Conservation (phyloP, 2,113 vertebrate species). For the Eubucco bourcierii region DNA sequence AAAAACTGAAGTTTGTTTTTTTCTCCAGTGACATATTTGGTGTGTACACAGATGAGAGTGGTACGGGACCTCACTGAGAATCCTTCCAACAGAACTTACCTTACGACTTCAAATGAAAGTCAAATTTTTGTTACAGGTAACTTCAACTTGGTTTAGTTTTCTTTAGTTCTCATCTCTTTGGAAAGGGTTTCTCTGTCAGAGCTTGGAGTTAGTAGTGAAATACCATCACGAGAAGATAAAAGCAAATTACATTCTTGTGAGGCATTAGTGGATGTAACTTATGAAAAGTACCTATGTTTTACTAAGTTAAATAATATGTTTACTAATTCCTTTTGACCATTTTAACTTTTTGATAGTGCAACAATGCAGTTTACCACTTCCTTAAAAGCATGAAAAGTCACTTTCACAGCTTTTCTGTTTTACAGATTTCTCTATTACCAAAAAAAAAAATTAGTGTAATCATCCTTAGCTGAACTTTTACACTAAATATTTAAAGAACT, state of each 20-base stretch:
- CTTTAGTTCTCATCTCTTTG: neutral
- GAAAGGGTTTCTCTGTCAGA: neutral
- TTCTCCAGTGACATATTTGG: slow-evolving; percentile 79
- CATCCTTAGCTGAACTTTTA: neutral
- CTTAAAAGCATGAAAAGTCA: neutral
- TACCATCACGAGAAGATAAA: neutral
- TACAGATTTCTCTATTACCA: neutral
- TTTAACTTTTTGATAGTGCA: neutral
- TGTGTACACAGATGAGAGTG: slow-evolving; percentile 93
- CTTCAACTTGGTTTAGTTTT: neutral
- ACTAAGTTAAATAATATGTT: neutral
- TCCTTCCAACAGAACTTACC: slow-evolving; percentile 72
- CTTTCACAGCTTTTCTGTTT: neutral
- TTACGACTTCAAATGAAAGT: slow-evolving; percentile 91
- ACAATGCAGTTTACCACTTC: neutral
- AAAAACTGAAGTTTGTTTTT: neutral
- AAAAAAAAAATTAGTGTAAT: neutral
- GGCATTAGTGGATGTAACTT: neutral
- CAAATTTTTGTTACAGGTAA: slow-evolving; percentile 86
- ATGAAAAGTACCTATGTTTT: neutral
- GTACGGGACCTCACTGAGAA: slow-evolving; percentile 70
- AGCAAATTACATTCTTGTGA: neutral
- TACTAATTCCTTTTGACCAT: neutral
- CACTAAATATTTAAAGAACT: neutral
- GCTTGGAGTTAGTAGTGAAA: neutral